A percentile compares a stretch with the other conserved stretches of the same genome.
phyloP scores from a whole-genome alignment of 1,140 invertebrate genomes.

The Brachionus paranguensis region DNA sequence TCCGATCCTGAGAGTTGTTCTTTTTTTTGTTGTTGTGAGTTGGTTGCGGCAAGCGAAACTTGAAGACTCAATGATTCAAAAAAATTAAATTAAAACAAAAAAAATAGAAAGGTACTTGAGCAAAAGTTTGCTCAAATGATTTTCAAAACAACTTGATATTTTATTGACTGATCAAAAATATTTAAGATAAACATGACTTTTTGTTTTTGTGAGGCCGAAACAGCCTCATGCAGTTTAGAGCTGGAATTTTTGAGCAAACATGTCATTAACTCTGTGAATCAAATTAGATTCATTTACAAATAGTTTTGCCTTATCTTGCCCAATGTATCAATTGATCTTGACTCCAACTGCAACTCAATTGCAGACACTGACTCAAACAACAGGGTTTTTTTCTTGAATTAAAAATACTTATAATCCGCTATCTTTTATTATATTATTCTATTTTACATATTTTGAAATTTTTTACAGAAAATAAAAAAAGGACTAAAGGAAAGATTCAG shows the following conservation, averaged over 20 bases:
- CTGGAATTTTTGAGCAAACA: neutral
- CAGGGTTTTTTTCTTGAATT: neutral
- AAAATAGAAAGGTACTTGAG: neutral
- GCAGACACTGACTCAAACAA: neutral
- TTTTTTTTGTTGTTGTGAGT: neutral
- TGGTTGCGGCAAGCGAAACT: neutral
- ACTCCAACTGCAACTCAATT: neutral
- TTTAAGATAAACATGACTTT: neutral
- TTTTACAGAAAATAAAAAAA: too few relatives aligned
- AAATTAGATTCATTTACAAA: neutral
- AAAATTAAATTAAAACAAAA: constrained; percentile 24
- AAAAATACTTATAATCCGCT: neutral
- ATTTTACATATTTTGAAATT: too few relatives aligned
- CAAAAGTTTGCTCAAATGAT: constrained; percentile 31
- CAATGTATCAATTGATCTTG: neutral
- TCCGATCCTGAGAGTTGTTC: neutral
- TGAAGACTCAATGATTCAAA: constrained; percentile 23
- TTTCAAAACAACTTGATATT: constrained; percentile 26
- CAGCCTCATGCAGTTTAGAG: neutral
- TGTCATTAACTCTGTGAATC: constrained; percentile 21
- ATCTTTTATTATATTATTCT: neutral
- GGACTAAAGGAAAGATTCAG: too few relatives aligned
- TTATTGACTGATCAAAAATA: constrained; percentile 13
- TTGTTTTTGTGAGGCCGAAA: neutral
- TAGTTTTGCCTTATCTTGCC: neutral